Conservation (phyloP, 35 echinoderm and acorn worm genomes). For the Diadema setosum region DNA sequence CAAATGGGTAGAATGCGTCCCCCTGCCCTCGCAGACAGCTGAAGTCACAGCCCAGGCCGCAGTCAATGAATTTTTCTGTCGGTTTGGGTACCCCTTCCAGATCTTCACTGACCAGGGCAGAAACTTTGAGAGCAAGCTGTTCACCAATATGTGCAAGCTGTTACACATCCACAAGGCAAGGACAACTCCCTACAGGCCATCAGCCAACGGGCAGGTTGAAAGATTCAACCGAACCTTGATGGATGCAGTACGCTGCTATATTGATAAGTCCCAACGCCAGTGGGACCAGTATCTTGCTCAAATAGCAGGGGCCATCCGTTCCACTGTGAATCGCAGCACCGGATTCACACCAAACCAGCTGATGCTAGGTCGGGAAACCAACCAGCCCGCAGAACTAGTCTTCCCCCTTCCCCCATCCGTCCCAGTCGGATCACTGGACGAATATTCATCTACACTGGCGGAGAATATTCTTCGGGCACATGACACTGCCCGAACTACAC, state of each 20-base stretch:
- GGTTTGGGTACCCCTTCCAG: slow-evolving; percentile 34
- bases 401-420: not conserved
- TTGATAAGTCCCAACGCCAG: not conserved
- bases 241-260: slow-evolving; percentile 2
- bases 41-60: slow-evolving; percentile 27
- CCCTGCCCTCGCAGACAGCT: slow-evolving; percentile 34
- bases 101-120: slow-evolving; percentile 46
- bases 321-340: slow-evolving; percentile 55
- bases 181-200: slow-evolving; percentile 49
- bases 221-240: slow-evolving; percentile 35
- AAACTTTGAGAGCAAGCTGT: slow-evolving; percentile 65
- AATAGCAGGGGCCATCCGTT: not conserved
- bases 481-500: not conserved
- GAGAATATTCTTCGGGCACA: not conserved
- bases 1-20: slow-evolving; percentile 45
- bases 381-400: slow-evolving; percentile 40
- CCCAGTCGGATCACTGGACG: not conserved
- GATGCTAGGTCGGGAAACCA: slow-evolving; percentile 54
- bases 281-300: slow-evolving; percentile 16
- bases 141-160: not conserved
- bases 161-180: slow-evolving; percentile 38
- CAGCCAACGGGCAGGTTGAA: slow-evolving; percentile 51
- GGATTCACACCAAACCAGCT: slow-evolving; percentile 28
- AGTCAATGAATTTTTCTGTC: not conserved
- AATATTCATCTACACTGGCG: not conserved